Evolutionary conservation across 2,797 vertebrate species (phyloP), one percentile per base, ranked within the genome.

Genomic region (Meda fulgida): DNA sequence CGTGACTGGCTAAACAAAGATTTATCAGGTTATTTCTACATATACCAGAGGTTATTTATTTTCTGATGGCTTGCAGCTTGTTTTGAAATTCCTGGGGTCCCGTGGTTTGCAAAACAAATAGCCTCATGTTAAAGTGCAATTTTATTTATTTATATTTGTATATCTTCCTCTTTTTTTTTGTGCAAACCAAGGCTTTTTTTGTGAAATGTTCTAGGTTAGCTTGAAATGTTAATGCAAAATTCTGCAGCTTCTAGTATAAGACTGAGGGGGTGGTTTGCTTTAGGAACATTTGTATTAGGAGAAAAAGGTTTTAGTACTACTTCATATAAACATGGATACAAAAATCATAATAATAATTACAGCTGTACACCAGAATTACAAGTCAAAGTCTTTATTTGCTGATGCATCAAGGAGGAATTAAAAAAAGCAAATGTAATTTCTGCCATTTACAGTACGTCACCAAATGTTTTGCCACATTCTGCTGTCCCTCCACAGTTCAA

Each of bases 351-450:
- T 29, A 80, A 73, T 69, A 23, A 38, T 58, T 34, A 82, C 67
- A 21, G 82, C 73, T 11, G 26, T 38, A 53, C 46, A 84, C 31
- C 53, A 88, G n/a, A 84, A 63, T 71, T 90, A 87, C 71, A 92
- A 93, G 90, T 94, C 91, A 92, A 91, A 89, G 81, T 88, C 92
- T 95, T 95, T 94, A 94, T 95, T 96, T 93, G 89, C 90, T 89
- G 91, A 94, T 92, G 92, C 94, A 92, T 90, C 89, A 89, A 91
- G 80, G 81, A 91, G 87, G 88, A 92, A 91, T 92, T 90, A 92
- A 70, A 70, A 89, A 89, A 89, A 88, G 85, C 86, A 93, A 90
- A 94, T 91, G 92, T 89, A 88, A 91, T 89, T 90, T 92, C 92
- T 93, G 92, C 92, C 89, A 88, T 93, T 86, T 87, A 94, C 91